phyloP scores from a whole-genome alignment of 2,797 vertebrate genomes.

The Nannoperca obscura region DNA sequence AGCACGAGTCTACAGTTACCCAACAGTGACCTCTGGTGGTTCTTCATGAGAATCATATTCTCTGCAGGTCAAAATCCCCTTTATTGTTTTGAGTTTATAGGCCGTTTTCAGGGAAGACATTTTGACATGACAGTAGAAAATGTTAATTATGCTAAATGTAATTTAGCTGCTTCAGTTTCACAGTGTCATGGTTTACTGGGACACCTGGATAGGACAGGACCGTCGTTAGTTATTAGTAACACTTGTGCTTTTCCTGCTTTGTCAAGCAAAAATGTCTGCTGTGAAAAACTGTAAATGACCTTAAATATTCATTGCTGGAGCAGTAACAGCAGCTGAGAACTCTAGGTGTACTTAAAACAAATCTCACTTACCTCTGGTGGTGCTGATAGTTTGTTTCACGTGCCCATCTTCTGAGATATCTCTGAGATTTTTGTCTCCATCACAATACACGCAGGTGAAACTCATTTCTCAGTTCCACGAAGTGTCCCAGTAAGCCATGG shows the following conservation, averaged over 20 bases:
- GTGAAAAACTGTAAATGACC: not conserved
- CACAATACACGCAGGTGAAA: not conserved
- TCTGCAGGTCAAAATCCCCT: not conserved
- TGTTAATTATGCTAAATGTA: not conserved
- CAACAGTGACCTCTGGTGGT: constrained; percentile 70
- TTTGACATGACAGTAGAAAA: not conserved
- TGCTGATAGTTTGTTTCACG: not conserved
- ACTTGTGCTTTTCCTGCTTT: not conserved
- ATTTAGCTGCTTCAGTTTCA: not conserved
- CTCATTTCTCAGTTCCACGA: not conserved
- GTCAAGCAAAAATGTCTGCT: not conserved
- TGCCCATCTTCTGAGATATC: not conserved
- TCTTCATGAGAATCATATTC: not conserved
- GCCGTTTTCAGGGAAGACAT: not conserved
- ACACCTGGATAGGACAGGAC: not conserved
- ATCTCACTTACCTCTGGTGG: not conserved
- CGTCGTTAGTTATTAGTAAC: not conserved
- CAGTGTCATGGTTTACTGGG: not conserved
- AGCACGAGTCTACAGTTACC: not conserved
- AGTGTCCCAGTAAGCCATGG: not conserved
- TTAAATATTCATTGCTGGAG: not conserved
- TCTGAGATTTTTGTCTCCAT: not conserved
- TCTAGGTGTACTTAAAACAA: not conserved
- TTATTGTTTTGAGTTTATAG: not conserved
- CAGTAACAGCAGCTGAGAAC: not conserved